Base-by-base conservation (phyloP, 2,888 invertebrate species). In the Macrophya alboannulata region DNA sequence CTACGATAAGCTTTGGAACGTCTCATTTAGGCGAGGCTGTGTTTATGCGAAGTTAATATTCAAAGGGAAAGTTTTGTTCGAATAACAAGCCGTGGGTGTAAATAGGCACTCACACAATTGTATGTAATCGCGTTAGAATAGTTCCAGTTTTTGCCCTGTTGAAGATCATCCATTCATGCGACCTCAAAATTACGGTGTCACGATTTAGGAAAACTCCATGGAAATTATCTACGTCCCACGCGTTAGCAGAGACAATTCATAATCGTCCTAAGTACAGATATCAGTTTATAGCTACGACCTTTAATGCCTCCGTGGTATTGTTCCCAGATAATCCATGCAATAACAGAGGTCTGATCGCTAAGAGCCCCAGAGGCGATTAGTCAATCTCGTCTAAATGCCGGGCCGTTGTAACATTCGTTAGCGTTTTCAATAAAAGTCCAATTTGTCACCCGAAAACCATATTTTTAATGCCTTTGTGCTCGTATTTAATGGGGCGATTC, bases 171-270 rank as follows among this genome's bases (percentile, higher is more conserved):
- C 12, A 10, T 55, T n/a, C 31, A 55, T 51, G 31, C 1, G 17
- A 48, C 31, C 31, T 55, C 37, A 15, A 76, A 48, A 76, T 76
- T 48, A 8, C 25, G 76, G 25, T 21, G 48, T 76, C 43, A 72
- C 37, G 43, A 72, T 43, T 43, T 21, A 72, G 43, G 72, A 8
- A n/a, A 15, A 15, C 0, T 55, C 17, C 8, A 15, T 51, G 37
- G 37, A 68, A 68, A 68, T 12, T 17, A 6, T 10, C 8, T 51
- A 17, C 51, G 8, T 77, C 76, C 76, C 76, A 55, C 51, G 51
- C 76, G 51, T 17, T 48, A n/a, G 12, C 76, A 40, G 37, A 17
- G 31, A 51, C 31, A 51, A 77, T 51, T 77, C 45, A 21, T 74
- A 68, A 68, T 40, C 72, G 9, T 17, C 10, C 8, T 21, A 21